Percentiles rank a stretch among this genome's conserved stretches.
phyloP scores from a whole-genome alignment of 2,797 vertebrate species.

The Distichodus sexfasciatus region DNA sequence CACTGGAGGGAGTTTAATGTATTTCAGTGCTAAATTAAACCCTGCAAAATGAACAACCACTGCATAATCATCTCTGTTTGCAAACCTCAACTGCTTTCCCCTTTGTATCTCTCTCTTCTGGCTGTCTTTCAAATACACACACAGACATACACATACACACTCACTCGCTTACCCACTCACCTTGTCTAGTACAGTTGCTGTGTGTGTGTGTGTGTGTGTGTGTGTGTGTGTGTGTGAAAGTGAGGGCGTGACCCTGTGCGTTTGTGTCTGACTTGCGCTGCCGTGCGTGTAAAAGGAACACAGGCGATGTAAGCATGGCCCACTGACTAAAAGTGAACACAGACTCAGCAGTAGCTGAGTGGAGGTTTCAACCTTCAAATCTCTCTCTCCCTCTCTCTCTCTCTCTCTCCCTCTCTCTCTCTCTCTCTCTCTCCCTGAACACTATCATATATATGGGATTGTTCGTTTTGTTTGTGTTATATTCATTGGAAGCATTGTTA shows the following conservation, averaged over 20 bases:
- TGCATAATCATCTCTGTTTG: background rate
- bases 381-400: background rate
- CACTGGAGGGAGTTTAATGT: background rate
- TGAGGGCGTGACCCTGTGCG: background rate
- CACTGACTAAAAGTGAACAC: slow-evolving; percentile 3
- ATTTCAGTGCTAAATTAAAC: slow-evolving; percentile 26
- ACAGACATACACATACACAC: too few species aligned
- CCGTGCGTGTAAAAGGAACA: slow-evolving; percentile 5
- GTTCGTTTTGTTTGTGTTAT: too few species aligned
- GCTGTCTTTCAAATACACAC: too few species aligned
- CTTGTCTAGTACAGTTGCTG: background rate
- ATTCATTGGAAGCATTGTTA: too few species aligned
- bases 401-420: background rate
- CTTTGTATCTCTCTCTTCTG: background rate
- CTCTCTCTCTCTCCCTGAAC: background rate
- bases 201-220: background rate
- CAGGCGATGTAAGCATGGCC: slow-evolving; percentile 3
- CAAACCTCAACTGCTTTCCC: background rate
- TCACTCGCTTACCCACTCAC: background rate
- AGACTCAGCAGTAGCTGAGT: background rate
- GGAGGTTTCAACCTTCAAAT: background rate
- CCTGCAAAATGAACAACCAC: background rate
- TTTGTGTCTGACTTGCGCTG: background rate
- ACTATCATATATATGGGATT: background rate
- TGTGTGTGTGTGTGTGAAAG: slow-evolving; percentile 14